Conservation (phyloP, 2,888 invertebrate species). For the Drosophila prolongata region DNA sequence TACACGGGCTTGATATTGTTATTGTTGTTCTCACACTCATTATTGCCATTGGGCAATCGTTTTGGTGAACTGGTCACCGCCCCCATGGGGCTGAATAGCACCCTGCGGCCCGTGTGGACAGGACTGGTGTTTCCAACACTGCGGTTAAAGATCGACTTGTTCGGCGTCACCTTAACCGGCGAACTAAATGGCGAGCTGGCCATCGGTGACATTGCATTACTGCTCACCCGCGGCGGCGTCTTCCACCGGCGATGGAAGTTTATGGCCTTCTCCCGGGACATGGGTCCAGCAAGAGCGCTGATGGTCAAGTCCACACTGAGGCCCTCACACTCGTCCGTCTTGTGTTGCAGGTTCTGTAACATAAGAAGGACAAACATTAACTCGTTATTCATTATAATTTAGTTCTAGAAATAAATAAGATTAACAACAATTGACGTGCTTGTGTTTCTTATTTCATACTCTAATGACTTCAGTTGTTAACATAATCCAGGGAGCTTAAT, state of each 20-base stretch:
- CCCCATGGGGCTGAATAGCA: slow-evolving; percentile 59
- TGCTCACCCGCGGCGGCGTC: slow-evolving; percentile 88
- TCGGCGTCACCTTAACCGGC: slow-evolving; percentile 62
- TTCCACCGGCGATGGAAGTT: slow-evolving; percentile 92
- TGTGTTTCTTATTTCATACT: too few relatives aligned
- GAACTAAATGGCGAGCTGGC: slow-evolving; percentile 68
- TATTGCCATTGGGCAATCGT: slow-evolving; percentile 2
- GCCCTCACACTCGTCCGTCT: slow-evolving; percentile 86
- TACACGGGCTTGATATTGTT: slow-evolving; percentile 52
- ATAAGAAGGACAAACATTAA: not conserved
- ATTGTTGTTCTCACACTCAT: slow-evolving; percentile 45
- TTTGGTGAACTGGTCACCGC: not conserved
- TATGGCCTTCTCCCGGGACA: slow-evolving; percentile 90
- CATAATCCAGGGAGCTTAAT: too few relatives aligned
- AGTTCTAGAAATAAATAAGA: too few relatives aligned
- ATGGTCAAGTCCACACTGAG: slow-evolving; percentile 90
- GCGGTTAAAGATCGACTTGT: slow-evolving; percentile 37
- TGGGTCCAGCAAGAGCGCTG: slow-evolving; percentile 95
- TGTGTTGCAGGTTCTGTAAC: slow-evolving; percentile 85
- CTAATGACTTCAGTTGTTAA: too few relatives aligned
- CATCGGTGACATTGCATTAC: slow-evolving; percentile 60
- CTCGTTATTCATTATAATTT: not conserved
- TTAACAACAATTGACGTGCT: too few relatives aligned
- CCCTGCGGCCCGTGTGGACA: slow-evolving; percentile 41
- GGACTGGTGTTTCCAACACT: not conserved